Conservation (phyloP, 1,140 invertebrate species). For the Eriosoma lanigerum region DNA sequence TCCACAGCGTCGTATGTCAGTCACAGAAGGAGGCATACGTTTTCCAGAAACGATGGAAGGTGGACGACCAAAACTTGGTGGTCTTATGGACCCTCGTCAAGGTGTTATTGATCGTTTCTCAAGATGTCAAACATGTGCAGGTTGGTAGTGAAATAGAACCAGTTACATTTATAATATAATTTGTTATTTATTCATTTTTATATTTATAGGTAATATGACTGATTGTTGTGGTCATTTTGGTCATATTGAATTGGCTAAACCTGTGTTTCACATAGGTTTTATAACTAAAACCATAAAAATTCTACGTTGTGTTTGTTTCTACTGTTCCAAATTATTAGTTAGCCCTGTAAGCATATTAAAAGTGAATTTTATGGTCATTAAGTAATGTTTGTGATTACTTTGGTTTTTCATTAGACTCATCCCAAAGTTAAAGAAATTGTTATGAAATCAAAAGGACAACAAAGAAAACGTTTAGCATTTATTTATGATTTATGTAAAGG, state of each 20-base stretch:
- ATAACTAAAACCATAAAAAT: conserved; percentile 97
- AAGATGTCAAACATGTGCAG: conserved; percentile 96
- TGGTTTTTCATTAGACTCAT: conserved; percentile 68
- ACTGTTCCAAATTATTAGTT: conserved; percentile 93
- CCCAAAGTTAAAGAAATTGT: conserved; percentile 98
- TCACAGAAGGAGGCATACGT: conserved; percentile 94
- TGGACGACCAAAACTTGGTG: conserved; percentile 93
- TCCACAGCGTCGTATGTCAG: conserved; percentile 95
- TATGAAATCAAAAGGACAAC: conserved; percentile 95
- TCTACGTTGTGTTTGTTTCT: conserved; percentile 95
- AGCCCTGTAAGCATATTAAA: conserved; percentile 78
- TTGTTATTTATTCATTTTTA: neutral
- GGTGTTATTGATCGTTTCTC: conserved; percentile 93
- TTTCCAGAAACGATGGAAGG: conserved; percentile 98
- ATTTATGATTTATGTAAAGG: conserved; percentile 98
- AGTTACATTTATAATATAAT: neutral
- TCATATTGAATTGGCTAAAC: conserved; percentile 98
- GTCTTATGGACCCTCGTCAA: conserved; percentile 98
- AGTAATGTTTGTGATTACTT: neutral
- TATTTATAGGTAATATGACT: conserved; percentile 75
- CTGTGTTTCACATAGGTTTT: conserved; percentile 98
- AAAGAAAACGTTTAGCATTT: conserved; percentile 88
- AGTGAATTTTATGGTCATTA: neutral
- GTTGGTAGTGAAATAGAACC: conserved; percentile 57
- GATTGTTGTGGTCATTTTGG: conserved; percentile 99